A percentile compares a stretch with the other conserved stretches of the same genome.
phyloP scores from a whole-genome alignment of 30 jellyfish, hydroid and myxozoan genomes.

The Catostylus mosaicus region DNA sequence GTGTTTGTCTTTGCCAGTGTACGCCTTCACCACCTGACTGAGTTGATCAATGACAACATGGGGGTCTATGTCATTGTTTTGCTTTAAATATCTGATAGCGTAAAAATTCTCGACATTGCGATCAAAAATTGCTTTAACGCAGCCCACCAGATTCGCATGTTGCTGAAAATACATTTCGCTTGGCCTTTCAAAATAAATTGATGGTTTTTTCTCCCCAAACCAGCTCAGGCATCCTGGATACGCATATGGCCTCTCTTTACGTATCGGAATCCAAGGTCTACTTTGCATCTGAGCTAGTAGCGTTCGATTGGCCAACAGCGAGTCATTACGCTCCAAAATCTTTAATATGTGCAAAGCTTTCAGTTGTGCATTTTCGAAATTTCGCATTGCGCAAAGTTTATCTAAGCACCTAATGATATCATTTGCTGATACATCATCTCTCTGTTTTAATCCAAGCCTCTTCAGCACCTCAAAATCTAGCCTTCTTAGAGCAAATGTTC shows the following conservation, averaged over 20 bases:
- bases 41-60: conserved; percentile 11
- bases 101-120: background rate
- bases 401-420: conserved; percentile 11
- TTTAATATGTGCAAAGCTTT: conserved; percentile 1
- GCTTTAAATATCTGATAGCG: background rate
- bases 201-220: conserved; percentile 9
- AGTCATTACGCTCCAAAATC: background rate
- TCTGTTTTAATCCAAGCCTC: conserved; percentile 40
- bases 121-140: conserved; percentile 11
- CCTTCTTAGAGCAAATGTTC: background rate
- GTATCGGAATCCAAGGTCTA: conserved; percentile 38
- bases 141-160: conserved; percentile 29
- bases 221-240: conserved; percentile 59
- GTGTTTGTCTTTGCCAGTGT: background rate
- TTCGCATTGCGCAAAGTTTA: background rate
- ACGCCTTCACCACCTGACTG: background rate
- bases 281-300: background rate
- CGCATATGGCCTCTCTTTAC: conserved; percentile 32
- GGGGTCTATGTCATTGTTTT: background rate
- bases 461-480: background rate
- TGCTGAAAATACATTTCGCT: background rate
- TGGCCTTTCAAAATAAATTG: conserved; percentile 1
- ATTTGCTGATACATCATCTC: conserved; percentile 30
- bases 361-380: background rate
- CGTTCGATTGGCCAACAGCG: background rate